Evolutionary conservation across 2,797 vertebrate genomes (phyloP), one percentile per base, ranked within the genome.

Genomic region (Coregonus suidteri): DNA sequence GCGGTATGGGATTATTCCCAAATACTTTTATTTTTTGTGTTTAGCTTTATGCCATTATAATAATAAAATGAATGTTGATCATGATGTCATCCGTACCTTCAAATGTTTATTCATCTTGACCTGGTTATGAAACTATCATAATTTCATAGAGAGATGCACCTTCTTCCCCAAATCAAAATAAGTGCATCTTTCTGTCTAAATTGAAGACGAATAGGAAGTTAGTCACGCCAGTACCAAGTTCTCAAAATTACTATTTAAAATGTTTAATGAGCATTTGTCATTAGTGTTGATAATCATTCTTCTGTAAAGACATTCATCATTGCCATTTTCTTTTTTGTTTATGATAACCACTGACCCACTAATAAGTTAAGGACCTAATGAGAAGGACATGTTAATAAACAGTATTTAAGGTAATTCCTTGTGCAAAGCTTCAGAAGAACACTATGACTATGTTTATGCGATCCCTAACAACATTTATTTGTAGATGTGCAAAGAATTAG

Each of bases 371-470:
- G 56, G 64, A 64, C 80, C 79, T 71, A 68, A 88, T 81, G 82
- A 83, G 79, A 71, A 77, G 65, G 73, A 69, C 25, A 75, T 64
- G 59, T 79, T 66, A 82, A 70, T 74, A 20, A 79, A 77, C 86
- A 90, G 91, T 93, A 93, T 94, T 93, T 86, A 85, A 79, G 84
- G 83, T 85, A 79, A 62, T 73, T 79, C 51, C 73, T 74, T 77
- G 82, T 86, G 84, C 82, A 77, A 79, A 80, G 77, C 76, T 85
- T 88, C 52, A 84, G 82, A 92, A 94, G 82, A 92, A 94, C 93
- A 94, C 93, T 94, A 25, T 47, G 16, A 83, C 80, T 80, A 77
- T 47, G 76, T 54, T 78, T 51, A 66, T 14, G 35, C n/a, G 47
- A 35, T 64, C 56, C 73, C 37, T 18, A 9, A n/a, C 11, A 14